Evolutionary conservation across 2,888 invertebrate species (phyloP).

Genomic region (Ectropis crepuscularia): DNA sequence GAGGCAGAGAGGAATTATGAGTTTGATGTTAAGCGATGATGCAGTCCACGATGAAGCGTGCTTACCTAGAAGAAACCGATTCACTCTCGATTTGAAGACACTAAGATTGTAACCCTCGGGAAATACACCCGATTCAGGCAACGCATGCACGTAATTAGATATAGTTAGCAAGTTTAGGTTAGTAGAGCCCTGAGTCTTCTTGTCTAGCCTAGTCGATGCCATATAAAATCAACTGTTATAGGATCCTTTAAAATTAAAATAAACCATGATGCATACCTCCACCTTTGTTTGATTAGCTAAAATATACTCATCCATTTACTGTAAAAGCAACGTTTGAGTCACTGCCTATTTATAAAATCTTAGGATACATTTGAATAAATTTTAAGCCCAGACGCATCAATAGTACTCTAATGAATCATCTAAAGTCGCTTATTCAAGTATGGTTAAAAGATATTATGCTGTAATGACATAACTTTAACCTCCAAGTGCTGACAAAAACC

Average conservation of each 20-base stretch:
- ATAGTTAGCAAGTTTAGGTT: too few species aligned
- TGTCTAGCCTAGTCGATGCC: too few species aligned
- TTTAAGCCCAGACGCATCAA: constrained; percentile 24
- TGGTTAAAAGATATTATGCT: constrained; percentile 29
- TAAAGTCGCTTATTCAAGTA: constrained; percentile 28
- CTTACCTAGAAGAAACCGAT: too few species aligned
- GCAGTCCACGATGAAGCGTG: background rate
- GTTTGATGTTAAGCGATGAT: background rate
- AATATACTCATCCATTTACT: background rate
- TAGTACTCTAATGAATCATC: constrained; percentile 35
- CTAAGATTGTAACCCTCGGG: too few species aligned
- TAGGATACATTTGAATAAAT: constrained; percentile 22
- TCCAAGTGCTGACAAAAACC: constrained; percentile 47
- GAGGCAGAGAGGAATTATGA: too few species aligned
- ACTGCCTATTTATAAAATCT: constrained; percentile 14
- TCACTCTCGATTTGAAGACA: too few species aligned
- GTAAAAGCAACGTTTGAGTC: constrained; percentile 15
- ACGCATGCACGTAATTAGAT: too few species aligned
- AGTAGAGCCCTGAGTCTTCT: too few species aligned
- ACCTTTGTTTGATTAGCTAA: background rate
- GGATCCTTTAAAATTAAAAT: background rate
- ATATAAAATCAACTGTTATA: too few species aligned
- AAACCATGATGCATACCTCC: background rate
- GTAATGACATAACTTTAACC: constrained; percentile 42
- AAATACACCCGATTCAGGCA: too few species aligned